These are phyloP conservation scores for Pionites leucogaster DNA, from an alignment of 2,113 vertebrate genomes.

Conservation along the genomic window DNA sequence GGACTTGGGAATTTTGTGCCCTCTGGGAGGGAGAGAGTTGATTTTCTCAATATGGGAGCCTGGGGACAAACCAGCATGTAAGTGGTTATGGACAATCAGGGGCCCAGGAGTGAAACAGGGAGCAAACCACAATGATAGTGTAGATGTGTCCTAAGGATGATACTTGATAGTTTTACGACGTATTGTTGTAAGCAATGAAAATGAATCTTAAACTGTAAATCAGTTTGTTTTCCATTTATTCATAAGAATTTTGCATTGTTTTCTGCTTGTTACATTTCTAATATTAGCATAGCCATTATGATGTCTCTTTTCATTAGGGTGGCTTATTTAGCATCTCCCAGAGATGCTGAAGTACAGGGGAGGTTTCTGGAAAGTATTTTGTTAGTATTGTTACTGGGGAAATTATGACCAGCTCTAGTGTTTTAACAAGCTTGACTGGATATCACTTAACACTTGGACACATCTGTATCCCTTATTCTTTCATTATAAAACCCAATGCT, in stretches of 20 bases:
- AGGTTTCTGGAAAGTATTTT: background rate
- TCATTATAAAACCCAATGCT: background rate
- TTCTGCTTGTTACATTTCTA: background rate
- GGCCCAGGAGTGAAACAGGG: background rate
- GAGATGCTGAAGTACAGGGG: background rate
- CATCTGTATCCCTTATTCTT: background rate
- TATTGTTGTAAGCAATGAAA: slow-evolving; percentile 1
- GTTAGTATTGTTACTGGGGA: background rate
- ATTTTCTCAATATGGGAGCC: slow-evolving; percentile 3
- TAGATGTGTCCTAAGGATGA: slow-evolving; percentile 1
- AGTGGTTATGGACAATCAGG: background rate
- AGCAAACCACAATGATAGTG: background rate
- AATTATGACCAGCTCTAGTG: background rate
- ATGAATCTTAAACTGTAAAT: background rate
- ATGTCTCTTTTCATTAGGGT: background rate
- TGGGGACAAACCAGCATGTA: background rate
- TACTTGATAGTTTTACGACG: background rate
- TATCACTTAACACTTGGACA: background rate
- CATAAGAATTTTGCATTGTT: background rate
- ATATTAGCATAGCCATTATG: background rate
- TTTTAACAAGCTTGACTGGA: background rate
- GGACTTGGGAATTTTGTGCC: slow-evolving; percentile 4
- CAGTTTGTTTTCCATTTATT: background rate
- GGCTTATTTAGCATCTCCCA: background rate
- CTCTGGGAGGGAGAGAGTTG: background rate